These are phyloP conservation scores for Crenuchus spilurus DNA, from an alignment of 2,797 vertebrate species.

Conservation along the genomic window DNA sequence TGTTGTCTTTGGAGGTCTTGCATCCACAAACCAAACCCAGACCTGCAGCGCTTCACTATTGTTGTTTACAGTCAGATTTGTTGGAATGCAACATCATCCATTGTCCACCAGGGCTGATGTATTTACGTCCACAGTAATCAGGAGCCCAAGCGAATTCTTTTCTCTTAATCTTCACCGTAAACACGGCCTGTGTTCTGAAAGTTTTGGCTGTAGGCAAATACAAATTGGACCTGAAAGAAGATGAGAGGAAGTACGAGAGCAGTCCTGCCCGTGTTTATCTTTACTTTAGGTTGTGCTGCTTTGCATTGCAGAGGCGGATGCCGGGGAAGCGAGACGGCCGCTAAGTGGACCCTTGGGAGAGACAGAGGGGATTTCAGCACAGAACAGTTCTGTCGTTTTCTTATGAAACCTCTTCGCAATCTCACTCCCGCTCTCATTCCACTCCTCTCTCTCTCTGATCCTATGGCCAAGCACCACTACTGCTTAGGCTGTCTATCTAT, in stretches of 20 bases:
- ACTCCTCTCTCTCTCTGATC: slow-evolving; percentile 18
- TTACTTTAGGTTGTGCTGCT: slow-evolving; percentile 65
- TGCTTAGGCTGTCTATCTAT: background rate
- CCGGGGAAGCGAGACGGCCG: slow-evolving; percentile 66
- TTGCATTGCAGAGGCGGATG: slow-evolving; percentile 63
- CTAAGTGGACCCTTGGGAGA: slow-evolving; percentile 68
- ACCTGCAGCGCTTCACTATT: no score
- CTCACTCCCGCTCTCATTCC: slow-evolving; percentile 57
- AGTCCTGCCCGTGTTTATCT: slow-evolving; percentile 64
- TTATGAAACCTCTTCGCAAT: slow-evolving; percentile 48
- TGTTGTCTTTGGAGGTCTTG: no score
- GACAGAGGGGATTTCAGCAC: slow-evolving; percentile 47
- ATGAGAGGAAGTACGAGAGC: slow-evolving; percentile 68
- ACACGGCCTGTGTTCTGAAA: slow-evolving; percentile 60
- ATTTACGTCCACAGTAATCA: no score
- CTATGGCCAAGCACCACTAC: background rate
- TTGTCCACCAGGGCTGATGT: no score
- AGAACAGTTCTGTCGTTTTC: slow-evolving; percentile 63
- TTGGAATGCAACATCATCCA: no score
- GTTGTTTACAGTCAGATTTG: no score
- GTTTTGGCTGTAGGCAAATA: slow-evolving; percentile 62
- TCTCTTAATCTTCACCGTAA: slow-evolving; percentile 55
- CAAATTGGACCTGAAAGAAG: slow-evolving; percentile 74
- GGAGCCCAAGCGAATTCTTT: slow-evolving; percentile 70
- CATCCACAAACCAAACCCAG: no score